A percentile compares a stretch with the other conserved stretches of the same genome.
These are phyloP conservation scores for Columbina picui DNA, from an alignment of 2,113 vertebrate species.

Conservation along the genomic window DNA sequence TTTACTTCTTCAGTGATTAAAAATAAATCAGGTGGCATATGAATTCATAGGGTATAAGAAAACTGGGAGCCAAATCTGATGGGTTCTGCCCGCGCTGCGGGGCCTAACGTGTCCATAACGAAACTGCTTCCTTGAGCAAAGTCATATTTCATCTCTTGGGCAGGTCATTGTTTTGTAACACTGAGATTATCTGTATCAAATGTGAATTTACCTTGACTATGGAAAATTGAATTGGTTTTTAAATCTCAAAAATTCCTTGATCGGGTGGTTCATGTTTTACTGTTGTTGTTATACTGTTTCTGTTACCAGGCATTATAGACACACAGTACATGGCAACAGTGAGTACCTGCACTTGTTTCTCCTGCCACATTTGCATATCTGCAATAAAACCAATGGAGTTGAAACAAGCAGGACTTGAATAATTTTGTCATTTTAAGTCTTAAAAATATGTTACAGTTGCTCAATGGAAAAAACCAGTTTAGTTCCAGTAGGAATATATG, in stretches of 20 bases:
- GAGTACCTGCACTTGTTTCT: not conserved
- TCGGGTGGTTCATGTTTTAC: not conserved
- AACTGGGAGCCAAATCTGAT: not conserved
- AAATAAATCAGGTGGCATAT: not conserved
- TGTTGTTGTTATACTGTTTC: not conserved
- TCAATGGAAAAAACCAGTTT: not conserved
- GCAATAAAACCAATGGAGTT: not conserved
- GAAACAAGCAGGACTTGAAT: not conserved
- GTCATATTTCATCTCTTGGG: not conserved
- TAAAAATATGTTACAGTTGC: not conserved
- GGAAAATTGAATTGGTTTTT: not conserved
- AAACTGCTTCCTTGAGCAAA: not conserved
- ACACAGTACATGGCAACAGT: not conserved
- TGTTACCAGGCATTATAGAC: not conserved
- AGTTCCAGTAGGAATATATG: not conserved
- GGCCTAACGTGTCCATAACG: not conserved
- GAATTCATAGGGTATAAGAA: not conserved
- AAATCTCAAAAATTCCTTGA: not conserved
- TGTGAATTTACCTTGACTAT: not conserved
- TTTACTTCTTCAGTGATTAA: not conserved
- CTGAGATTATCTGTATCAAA: not conserved
- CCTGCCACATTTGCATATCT: not conserved
- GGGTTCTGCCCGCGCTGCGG: rapidly evolving
- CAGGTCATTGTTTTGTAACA: not conserved
- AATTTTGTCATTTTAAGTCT: not conserved